Base-by-base conservation (phyloP, 2,888 invertebrate genomes). In the Acanthosepion esculentum region DNA sequence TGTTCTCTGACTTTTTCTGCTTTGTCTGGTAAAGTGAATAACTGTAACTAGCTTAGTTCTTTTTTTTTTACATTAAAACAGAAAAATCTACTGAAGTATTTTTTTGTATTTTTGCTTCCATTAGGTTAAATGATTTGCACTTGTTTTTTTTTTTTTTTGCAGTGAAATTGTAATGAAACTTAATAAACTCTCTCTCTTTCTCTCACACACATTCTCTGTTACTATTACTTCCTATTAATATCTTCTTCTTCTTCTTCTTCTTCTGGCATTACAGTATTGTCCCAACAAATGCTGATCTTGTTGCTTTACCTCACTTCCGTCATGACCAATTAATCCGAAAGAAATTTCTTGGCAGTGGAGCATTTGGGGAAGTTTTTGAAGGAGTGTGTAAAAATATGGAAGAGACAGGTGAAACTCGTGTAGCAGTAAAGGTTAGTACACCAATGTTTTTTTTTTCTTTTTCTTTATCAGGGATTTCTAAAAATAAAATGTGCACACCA, bases 331-430 rank as follows among this genome's bases (percentile, higher is more conserved):
- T 99, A 95, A 98, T 98, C 0, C 98, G 99, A 55, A 98, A 98
- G 29, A 99, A 99, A 97, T 99, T 99, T 97, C 98, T 99, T 94
- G 99, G 99, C 0, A 98, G 99, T 95, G 99, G 99, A 0, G 99
- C 99, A 0, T 99, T 99, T 97, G 99, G 99, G 0, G 99, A 99
- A 97, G 99, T 99, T 1, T 99, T 98, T 97, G 99, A 99, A 98
- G 99, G 99, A 0, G 98, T 98, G 95, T 98, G 99, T 94, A 96
- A 96, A 94, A 96, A 97, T 95, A 97, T 97, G 53, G 96, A 96
- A 33, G 95, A 95, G 53, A 95, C 96, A 33, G 96, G 96, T 18
- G 96, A 97, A 94, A 97, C 97, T 2, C 96, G 96, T 94, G 97
- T 97, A 94, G 97, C 97, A 59, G 97, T 97, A 0, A 97, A 97